These are phyloP conservation scores for Hydrozoanthus gracilis DNA, from an alignment of 92 coral and sea anemone genomes.

Conservation along the genomic window DNA sequence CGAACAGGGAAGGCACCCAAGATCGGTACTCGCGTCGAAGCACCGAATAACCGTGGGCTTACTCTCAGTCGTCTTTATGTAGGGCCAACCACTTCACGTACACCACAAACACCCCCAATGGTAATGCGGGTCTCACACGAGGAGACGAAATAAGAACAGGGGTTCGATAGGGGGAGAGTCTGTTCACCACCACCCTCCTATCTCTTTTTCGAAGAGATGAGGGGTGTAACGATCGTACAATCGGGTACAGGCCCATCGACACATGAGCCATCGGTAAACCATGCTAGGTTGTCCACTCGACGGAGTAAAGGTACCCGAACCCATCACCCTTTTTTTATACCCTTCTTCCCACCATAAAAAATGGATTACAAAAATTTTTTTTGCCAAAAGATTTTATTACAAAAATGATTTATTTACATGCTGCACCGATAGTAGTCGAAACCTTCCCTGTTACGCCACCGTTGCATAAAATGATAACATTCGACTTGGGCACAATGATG, in stretches of 20 bases:
- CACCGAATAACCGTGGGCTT: too few species aligned
- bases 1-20: too few species aligned
- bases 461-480: not conserved
- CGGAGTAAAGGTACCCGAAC: constrained; percentile 9
- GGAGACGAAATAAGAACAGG: too few species aligned
- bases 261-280: too few species aligned
- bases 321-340: too few species aligned
- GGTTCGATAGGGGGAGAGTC: constrained; percentile 17
- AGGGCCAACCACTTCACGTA: too few species aligned
- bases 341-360: constrained; percentile 5
- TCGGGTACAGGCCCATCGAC: too few species aligned
- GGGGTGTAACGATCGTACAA: constrained; percentile 13
- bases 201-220: constrained; percentile 1
- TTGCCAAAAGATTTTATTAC: constrained; percentile 5
- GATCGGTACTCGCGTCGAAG: too few species aligned
- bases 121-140: too few species aligned
- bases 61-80: too few species aligned
- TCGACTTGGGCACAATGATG: too few species aligned
- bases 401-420: constrained; percentile 10
- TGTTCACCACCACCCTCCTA: constrained; percentile 11
- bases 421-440: constrained; percentile 3
- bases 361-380: not conserved
- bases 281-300: constrained; percentile 9
- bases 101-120: too few species aligned
- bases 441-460: constrained; percentile 17